Percentiles rank a stretch among this genome's conserved stretches.
phyloP scores from a whole-genome alignment of 2,888 invertebrate genomes.

The Andrena marginata region DNA sequence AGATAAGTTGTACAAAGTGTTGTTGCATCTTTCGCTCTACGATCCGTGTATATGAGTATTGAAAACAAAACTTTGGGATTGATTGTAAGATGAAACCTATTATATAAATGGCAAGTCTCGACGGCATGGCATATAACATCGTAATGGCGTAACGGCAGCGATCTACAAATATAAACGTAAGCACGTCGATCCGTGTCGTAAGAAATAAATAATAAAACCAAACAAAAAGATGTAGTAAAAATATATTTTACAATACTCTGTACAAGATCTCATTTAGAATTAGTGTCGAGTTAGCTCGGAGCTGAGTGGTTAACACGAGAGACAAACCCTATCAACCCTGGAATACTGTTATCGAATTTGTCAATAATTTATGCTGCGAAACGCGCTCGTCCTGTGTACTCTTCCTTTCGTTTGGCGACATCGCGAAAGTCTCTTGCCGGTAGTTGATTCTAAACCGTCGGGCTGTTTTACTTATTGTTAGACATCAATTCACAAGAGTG shows the following conservation, averaged over 20 bases:
- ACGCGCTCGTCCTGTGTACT: too few species aligned
- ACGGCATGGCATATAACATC: conserved; percentile 80
- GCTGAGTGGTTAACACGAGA: conserved; percentile 34
- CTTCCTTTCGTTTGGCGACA: not conserved
- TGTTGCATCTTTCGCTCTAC: conserved; percentile 46
- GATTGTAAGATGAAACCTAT: conserved; percentile 50
- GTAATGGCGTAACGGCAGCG: conserved; percentile 64
- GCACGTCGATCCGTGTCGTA: conserved; percentile 58
- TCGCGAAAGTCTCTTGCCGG: not conserved
- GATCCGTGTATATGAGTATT: conserved; percentile 78
- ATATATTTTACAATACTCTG: conserved; percentile 83
- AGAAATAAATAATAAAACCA: conserved; percentile 80
- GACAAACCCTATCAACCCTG: conserved; percentile 38
- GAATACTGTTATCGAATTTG: conserved; percentile 48
- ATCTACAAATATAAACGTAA: conserved; percentile 59
- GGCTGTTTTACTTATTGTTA: too few species aligned
- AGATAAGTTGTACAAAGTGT: conserved; percentile 63
- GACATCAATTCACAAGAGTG: not conserved
- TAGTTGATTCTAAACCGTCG: not conserved
- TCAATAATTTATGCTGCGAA: not conserved
- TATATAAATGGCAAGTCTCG: conserved; percentile 81
- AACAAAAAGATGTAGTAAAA: conserved; percentile 77
- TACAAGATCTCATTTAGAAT: conserved; percentile 74
- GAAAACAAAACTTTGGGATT: conserved; percentile 71
- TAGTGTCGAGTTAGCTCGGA: conserved; percentile 60